A percentile compares a stretch with the other conserved stretches of the same genome.
Conservation (phyloP, 1,140 invertebrate genomes). For the Cyclargus thomasi region DNA sequence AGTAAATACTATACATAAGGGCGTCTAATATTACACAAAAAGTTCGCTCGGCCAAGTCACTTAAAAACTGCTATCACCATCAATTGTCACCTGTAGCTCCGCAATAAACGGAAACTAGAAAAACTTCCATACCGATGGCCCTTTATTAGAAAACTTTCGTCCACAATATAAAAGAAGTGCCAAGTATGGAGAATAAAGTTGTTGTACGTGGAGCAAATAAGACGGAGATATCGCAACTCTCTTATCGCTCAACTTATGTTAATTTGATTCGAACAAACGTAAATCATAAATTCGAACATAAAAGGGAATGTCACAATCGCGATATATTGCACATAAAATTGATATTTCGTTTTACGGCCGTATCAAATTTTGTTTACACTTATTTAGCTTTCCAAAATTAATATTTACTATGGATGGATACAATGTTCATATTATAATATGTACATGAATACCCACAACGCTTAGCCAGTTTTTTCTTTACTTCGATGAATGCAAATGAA, state of each 20-base stretch:
- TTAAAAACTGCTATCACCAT: constrained; percentile 65
- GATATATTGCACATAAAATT: constrained; percentile 1
- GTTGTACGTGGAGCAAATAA: constrained; percentile 66
- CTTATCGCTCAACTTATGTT: background rate
- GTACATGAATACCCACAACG: too few species aligned
- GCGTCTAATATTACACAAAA: constrained; percentile 32
- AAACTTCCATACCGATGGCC: constrained; percentile 56
- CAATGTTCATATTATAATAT: too few species aligned
- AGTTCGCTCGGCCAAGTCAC: constrained; percentile 50
- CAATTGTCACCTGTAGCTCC: constrained; percentile 65
- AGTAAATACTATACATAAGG: constrained; percentile 7
- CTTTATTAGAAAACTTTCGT: constrained; percentile 72
- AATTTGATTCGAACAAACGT: constrained; percentile 9
- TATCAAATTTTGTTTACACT: background rate
- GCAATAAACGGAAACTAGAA: constrained; percentile 61
- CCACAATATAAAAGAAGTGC: constrained; percentile 36
- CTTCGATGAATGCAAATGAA: too few species aligned
- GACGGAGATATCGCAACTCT: constrained; percentile 18
- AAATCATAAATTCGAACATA: background rate
- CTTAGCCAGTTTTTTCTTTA: too few species aligned
- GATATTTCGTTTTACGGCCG: background rate
- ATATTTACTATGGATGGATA: too few species aligned
- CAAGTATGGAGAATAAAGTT: constrained; percentile 67
- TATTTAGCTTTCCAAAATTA: background rate
- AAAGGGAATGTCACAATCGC: background rate